phyloP scores from a whole-genome alignment of 2,888 invertebrate species.

The Zaprionus lineosus region DNA sequence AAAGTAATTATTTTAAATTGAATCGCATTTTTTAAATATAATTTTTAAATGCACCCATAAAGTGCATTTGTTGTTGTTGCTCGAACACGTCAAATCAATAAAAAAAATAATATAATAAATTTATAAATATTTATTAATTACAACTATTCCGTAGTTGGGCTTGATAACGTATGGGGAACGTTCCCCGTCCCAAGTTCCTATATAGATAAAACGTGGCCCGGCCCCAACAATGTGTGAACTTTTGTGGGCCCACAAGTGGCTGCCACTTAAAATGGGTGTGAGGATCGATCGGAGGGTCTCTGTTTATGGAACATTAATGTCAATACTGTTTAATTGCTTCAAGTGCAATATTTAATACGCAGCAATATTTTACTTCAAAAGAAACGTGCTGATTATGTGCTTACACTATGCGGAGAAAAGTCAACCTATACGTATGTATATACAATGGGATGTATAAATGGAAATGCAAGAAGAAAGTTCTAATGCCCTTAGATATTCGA shows the following conservation, averaged over 20 bases:
- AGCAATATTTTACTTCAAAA: conserved; percentile 20
- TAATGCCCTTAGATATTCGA: no score
- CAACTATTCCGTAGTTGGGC: conserved; percentile 21
- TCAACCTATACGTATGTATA: no score
- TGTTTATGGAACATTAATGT: conserved; percentile 18
- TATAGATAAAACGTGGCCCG: conserved; percentile 6
- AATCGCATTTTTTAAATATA: conserved; percentile 27
- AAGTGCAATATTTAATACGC: conserved; percentile 44
- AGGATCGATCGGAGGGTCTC: background rate
- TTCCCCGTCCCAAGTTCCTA: background rate
- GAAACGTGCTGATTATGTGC: no score
- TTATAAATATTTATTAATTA: conserved; percentile 21
- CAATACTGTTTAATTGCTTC: conserved; percentile 21
- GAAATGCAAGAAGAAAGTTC: no score
- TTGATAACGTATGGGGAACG: conserved; percentile 25
- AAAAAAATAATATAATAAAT: background rate
- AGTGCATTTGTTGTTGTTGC: conserved; percentile 17
- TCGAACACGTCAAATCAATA: background rate
- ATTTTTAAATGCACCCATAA: conserved; percentile 32
- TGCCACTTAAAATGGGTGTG: background rate
- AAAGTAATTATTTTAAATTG: conserved; percentile 11
- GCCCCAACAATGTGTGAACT: background rate
- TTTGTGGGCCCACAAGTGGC: background rate
- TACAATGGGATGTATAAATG: no score
- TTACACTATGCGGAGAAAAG: no score